phyloP scores from a whole-genome alignment of 2,888 invertebrate species.

The Melanophora roralis region DNA sequence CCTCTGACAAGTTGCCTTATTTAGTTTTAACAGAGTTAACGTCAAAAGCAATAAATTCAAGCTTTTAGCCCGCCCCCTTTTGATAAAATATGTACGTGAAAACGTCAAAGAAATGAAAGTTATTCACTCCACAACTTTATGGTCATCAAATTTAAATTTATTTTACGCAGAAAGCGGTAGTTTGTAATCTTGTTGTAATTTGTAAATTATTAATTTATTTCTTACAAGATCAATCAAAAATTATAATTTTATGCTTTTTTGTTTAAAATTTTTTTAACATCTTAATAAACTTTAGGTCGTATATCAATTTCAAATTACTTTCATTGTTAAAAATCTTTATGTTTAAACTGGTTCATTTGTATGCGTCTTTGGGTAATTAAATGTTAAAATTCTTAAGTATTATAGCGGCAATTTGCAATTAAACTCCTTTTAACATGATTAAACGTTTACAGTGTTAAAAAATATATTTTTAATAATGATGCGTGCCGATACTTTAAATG shows the following conservation, averaged over 20 bases:
- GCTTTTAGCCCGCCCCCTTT: constrained; percentile 41
- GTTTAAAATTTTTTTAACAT: too few species aligned
- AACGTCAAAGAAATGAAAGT: constrained; percentile 26
- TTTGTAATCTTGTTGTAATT: constrained; percentile 51
- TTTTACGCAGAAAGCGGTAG: constrained; percentile 12
- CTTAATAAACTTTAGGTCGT: constrained; percentile 40
- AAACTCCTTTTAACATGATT: constrained; percentile 7
- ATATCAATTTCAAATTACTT: constrained; percentile 59
- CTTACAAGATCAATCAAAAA: constrained; percentile 59
- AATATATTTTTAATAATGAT: background rate
- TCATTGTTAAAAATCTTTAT: constrained; percentile 36
- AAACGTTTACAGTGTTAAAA: constrained; percentile 8
- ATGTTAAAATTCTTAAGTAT: constrained; percentile 28
- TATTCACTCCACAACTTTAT: constrained; percentile 15
- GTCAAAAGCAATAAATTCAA: constrained; percentile 1
- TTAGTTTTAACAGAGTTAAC: constrained; percentile 52
- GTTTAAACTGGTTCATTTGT: background rate
- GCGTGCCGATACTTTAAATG: constrained; percentile 23
- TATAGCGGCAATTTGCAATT: constrained; percentile 16
- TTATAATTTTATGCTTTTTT: constrained; percentile 10
- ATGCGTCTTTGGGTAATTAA: constrained; percentile 30
- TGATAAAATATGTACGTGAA: constrained; percentile 32
- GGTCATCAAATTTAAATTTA: background rate
- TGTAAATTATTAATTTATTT: constrained; percentile 58
- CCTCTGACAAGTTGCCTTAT: constrained; percentile 48